phyloP scores from a whole-genome alignment of 2,888 invertebrate genomes.

The Keiferia lycopersicella region DNA sequence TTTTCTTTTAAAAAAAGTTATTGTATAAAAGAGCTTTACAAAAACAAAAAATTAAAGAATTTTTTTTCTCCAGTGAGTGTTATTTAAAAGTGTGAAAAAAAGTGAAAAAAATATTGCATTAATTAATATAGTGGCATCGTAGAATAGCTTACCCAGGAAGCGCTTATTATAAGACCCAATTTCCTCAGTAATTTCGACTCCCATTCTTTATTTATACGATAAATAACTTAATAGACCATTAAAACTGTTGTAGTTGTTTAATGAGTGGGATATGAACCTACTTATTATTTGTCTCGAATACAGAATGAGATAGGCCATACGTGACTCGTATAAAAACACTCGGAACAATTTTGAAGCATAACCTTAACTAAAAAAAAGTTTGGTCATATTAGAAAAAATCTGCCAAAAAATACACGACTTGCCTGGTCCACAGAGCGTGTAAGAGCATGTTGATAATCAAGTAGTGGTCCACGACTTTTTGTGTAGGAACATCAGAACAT shows the following conservation, averaged over 20 bases:
- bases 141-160: slow-evolving; percentile 45
- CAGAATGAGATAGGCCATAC: neutral
- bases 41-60: too few species aligned
- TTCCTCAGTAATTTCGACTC: slow-evolving; percentile 57
- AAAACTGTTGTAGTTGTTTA: slow-evolving; percentile 18
- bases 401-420: neutral
- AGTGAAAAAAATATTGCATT: too few species aligned
- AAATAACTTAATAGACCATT: slow-evolving; percentile 41
- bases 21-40: too few species aligned
- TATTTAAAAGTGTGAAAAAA: too few species aligned
- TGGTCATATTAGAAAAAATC: neutral
- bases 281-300: neutral
- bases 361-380: neutral
- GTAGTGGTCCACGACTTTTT: too few species aligned
- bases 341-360: neutral
- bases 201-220: slow-evolving; percentile 39
- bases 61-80: too few species aligned
- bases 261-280: neutral
- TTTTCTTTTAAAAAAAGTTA: too few species aligned
- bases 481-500: too few species aligned
- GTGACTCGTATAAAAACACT: neutral
- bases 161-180: slow-evolving; percentile 48
- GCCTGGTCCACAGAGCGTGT: too few species aligned
- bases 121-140: neutral
- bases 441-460: too few species aligned